A percentile compares a stretch with the other conserved stretches of the same genome.
These are phyloP conservation scores for Lerista edwardsae DNA, from an alignment of 2,797 vertebrate genomes.

Conservation along the genomic window DNA sequence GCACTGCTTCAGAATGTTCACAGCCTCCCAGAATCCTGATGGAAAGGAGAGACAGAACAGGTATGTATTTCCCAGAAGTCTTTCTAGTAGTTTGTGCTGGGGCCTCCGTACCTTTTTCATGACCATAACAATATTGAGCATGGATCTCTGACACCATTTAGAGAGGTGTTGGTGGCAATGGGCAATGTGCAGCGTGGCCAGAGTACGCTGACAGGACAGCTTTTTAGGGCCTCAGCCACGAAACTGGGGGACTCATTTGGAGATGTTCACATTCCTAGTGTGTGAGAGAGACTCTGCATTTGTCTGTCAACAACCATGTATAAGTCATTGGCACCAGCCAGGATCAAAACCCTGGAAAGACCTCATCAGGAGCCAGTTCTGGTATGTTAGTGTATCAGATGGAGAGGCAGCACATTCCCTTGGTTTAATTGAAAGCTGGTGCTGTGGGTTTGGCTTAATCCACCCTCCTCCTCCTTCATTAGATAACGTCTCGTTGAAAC, in stretches of 20 bases:
- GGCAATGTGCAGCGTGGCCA: not conserved
- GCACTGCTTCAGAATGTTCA: too few species aligned
- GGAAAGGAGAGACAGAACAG: too few species aligned
- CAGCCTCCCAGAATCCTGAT: too few species aligned
- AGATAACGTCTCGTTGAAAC: conserved; percentile 75
- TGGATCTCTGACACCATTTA: not conserved
- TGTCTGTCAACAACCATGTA: not conserved
- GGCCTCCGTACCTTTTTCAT: too few species aligned
- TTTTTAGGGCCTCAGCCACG: not conserved
- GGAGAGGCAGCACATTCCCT: conserved; percentile 57
- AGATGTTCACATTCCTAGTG: not conserved
- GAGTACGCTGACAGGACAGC: not conserved
- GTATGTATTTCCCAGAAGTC: not conserved
- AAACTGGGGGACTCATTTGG: not conserved
- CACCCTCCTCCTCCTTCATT: conserved; percentile 71
- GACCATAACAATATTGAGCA: not conserved
- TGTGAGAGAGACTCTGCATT: not conserved
- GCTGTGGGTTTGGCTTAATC: conserved; percentile 73
- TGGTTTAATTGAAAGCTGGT: conserved; percentile 69
- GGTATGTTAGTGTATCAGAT: conserved; percentile 44
- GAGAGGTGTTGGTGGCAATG: not conserved
- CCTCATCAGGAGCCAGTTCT: not conserved
- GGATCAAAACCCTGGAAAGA: not conserved
- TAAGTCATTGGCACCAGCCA: not conserved
- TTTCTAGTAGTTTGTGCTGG: not conserved